Base-by-base conservation (phyloP, 2,113 vertebrate species). In the Percina caprodes region DNA sequence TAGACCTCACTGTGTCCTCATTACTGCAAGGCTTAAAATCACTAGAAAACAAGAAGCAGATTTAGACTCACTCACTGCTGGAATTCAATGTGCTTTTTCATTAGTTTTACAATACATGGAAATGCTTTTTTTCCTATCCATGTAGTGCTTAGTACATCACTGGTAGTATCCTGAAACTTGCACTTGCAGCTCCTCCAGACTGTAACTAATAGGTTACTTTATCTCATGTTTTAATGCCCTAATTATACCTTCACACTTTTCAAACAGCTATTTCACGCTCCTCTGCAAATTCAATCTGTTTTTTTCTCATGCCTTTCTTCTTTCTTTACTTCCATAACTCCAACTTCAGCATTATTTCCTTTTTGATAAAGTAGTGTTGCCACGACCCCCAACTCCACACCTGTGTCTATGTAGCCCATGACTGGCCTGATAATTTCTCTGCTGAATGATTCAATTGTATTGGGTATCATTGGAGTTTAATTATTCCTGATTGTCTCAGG, bases 401-500 rank as follows among this genome's bases (percentile, higher is more conserved):
- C 4, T 48, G n/a, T 49, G 48, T 60, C 21, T 39, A 61, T 5
- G 24, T 33, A 59, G 10, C 19, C 30, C 6, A 24, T 26, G n/a
- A 26, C 15, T 13, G 9, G 19, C 11, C 18, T 48, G 54, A 54
- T 35, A 48, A 39, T 49, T 69, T 19, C 4, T 63, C 46, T 51
- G 4, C 54, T 58, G 54, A 59, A 49, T 67, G 3, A 54, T 42
- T 66, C 24, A 39, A 1, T 3, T 65, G n/a, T 8, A 48, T 26
- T 45, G 14, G n/a, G 46, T 1, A 39, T 63, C 24, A 33, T 10
- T n/a, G 0, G 49, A 74, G 45, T 52, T 69, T 21, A 58, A 67
- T 45, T 6, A 21, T 12, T 48, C 18, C 15, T 51, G 7, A 45
- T 39, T 60, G 69, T 77, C 52, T 56, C 84, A 98, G 97, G 97